A percentile compares a stretch with the other conserved stretches of the same genome.
Conservation (phyloP, 2,797 vertebrate species). For the Hemitrygon akajei region DNA sequence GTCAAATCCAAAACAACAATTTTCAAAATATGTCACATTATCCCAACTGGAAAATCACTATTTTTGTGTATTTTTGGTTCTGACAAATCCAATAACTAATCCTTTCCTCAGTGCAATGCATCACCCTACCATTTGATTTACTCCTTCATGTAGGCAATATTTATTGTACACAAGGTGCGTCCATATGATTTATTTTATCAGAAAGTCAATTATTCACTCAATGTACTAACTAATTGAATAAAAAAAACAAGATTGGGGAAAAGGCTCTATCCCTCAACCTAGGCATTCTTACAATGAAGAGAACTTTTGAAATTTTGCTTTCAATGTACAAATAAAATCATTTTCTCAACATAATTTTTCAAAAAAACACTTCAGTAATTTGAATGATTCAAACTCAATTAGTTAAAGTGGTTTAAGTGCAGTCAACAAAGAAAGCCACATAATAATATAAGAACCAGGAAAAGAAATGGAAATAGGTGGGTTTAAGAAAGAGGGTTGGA, state of each 20-base stretch:
- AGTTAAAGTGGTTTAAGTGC: not conserved
- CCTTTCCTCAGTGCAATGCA: not conserved
- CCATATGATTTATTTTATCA: not conserved
- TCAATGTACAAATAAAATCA: not conserved
- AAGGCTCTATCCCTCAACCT: not conserved
- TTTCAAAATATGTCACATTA: not conserved
- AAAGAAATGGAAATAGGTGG: too few species aligned
- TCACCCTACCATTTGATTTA: not conserved
- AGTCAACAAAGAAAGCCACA: not conserved
- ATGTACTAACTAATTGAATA: not conserved
- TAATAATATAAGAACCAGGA: not conserved
- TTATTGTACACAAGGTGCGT: not conserved
- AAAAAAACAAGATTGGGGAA: not conserved
- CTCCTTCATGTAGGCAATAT: not conserved
- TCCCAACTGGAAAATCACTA: not conserved
- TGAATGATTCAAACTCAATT: not conserved
- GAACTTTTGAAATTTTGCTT: not conserved
- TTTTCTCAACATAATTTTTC: not conserved
- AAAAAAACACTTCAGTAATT: not conserved
- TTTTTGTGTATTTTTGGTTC: not conserved
- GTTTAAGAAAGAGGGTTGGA: too few species aligned
- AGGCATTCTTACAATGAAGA: not conserved
- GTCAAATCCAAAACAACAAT: constrained; percentile 57
- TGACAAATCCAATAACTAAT: not conserved
- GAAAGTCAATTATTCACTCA: not conserved